Base-by-base conservation (phyloP, 2,797 vertebrate species). In the Sebastes ruberrimus region DNA sequence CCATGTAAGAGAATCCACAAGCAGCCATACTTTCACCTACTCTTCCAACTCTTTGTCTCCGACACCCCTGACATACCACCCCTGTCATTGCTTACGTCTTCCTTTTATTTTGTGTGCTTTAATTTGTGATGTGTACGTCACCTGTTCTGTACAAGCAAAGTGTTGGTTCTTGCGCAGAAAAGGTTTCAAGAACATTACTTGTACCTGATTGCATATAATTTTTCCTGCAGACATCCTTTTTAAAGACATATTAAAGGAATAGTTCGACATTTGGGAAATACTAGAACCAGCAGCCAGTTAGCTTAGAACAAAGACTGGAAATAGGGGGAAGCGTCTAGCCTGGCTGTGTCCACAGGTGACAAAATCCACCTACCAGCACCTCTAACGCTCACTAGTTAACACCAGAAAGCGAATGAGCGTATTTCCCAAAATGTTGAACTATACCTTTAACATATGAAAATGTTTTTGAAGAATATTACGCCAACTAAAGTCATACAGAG, bases 1-100 rank as follows among this genome's bases (percentile, higher is more conserved):
- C 96, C 97, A 95, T 98, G 98, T 99, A 99, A 99, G 98, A 95
- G 85, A 92, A 90, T 84, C 79, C 86, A 91, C 87, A 71, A 86
- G 89, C 85, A 89, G 82, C 82, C 90, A 89, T 86, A 71, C 77
- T 56, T 69, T 86, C 86, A 84, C 73, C 81, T 86, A 27, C 66
- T 67, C 84, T 74, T 73, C 63, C 66, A 78, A 67, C 65, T 88
- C 42, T 89, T 38, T 84, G 80, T 89, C 28, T 86, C 74, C 77
- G 42, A 5, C 71, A 4, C 68, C 70, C 82, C 77, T 64, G 30
- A 81, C 90, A 93, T 90, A 52, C 74, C 92, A 86, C 85, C 83
- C 84, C 68, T 75, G 11, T 71, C 94, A 94, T 89, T 89, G 93
- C 92, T 92, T 90, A 38, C 69, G 33, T 92, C 62, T 83, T 81